Evolutionary conservation across 2,113 vertebrate genomes (phyloP).

Genomic region (Albula glossodonta): DNA sequence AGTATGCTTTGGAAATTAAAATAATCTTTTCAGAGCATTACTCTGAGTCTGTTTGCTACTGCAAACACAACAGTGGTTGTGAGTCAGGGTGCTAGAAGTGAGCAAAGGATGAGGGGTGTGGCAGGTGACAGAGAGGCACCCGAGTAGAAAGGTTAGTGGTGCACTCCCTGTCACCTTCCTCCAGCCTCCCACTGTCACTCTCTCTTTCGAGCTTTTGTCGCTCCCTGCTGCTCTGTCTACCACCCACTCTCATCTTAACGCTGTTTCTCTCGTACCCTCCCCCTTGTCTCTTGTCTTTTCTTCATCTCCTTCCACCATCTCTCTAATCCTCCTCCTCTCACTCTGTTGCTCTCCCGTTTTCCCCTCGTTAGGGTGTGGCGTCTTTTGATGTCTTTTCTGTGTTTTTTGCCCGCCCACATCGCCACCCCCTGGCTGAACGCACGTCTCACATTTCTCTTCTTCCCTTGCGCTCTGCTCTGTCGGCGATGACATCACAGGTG

Average conservation of each 20-base stretch:
- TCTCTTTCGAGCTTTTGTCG: conserved; percentile 36
- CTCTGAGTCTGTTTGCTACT: conserved; percentile 23
- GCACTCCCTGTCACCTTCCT: neutral
- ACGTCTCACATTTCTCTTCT: conserved; percentile 22
- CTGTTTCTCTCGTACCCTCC: conserved; percentile 1
- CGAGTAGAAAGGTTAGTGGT: neutral
- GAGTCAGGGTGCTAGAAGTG: too few relatives aligned
- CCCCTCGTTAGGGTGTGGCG: conserved; percentile 23
- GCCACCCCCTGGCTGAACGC: too few relatives aligned
- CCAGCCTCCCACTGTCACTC: neutral
- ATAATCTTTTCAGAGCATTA: neutral
- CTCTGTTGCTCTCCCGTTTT: conserved; percentile 27
- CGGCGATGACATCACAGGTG: conserved; percentile 49
- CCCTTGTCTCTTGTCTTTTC: neutral
- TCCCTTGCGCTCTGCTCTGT: conserved; percentile 39
- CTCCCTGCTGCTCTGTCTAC: conserved; percentile 20
- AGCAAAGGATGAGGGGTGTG: conserved; percentile 4
- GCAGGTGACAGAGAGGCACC: neutral
- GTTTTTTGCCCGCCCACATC: too few relatives aligned
- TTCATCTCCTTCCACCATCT: neutral
- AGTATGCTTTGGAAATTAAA: neutral
- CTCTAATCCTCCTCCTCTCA: conserved; percentile 35
- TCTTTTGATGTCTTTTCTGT: too few relatives aligned
- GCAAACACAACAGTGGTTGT: neutral
- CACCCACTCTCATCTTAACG: conserved; percentile 43